Evolutionary conservation across 2,113 vertebrate genomes (phyloP).

Genomic region (Lampris megalopsis): DNA sequence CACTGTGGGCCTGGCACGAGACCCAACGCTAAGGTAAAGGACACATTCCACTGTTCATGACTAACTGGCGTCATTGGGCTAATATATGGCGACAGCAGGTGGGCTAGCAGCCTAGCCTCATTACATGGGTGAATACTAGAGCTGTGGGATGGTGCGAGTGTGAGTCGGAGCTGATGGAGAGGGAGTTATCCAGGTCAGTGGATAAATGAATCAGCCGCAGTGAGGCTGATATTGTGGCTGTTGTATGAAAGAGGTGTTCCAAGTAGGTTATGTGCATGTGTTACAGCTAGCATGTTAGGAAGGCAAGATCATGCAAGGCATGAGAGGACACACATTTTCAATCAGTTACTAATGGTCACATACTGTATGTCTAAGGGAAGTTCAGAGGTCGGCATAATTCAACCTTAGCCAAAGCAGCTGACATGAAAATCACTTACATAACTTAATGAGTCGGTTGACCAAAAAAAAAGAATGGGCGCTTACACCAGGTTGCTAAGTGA

Average conservation of each 20-base stretch:
- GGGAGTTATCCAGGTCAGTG: conserved; percentile 73
- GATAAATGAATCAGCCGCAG: conserved; percentile 64
- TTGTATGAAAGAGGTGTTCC: conserved; percentile 1
- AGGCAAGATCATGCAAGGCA: neutral
- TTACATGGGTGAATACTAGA: conserved; percentile 50
- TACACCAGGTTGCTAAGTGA: conserved; percentile 94
- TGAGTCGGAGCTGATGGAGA: conserved; percentile 40
- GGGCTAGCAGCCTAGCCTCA: conserved; percentile 28
- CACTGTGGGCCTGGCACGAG: neutral
- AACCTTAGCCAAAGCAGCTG: neutral
- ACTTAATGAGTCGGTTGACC: neutral
- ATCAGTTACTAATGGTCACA: neutral
- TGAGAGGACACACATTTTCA: neutral
- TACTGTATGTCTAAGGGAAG: neutral
- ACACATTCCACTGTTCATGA: neutral
- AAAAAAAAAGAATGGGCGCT: conserved; percentile 64
- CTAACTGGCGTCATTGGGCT: neutral
- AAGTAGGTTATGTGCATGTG: conserved; percentile 17
- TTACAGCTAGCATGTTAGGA: conserved; percentile 15
- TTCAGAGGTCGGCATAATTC: conserved; percentile 32
- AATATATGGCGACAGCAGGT: neutral
- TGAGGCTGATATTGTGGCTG: conserved; percentile 46
- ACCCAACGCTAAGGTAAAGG: neutral
- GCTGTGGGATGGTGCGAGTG: conserved; percentile 37
- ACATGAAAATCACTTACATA: neutral